A percentile compares a stretch with the other conserved stretches of the same genome.
Conservation (phyloP, 2,113 vertebrate genomes). For the Aleadryas rufinucha region DNA sequence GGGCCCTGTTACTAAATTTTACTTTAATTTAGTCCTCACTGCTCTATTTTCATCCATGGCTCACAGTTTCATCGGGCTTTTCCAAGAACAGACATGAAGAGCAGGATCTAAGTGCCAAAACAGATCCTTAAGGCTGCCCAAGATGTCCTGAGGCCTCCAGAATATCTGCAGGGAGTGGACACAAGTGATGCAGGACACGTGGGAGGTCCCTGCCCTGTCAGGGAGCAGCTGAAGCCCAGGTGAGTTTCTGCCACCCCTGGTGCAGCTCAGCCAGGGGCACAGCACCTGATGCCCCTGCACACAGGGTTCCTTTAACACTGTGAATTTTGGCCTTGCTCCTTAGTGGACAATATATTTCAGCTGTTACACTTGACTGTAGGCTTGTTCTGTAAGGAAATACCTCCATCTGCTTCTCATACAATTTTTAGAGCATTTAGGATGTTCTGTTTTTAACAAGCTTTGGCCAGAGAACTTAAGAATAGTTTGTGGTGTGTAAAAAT, state of each 20-base stretch:
- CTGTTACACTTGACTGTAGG: background rate
- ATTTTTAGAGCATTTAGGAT: background rate
- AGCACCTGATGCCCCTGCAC: background rate
- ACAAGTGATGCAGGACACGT: rapidly evolving
- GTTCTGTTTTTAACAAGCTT: constrained; percentile 10
- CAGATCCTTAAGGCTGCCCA: background rate
- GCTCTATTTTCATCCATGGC: background rate
- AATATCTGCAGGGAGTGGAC: background rate
- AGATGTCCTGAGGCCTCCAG: background rate
- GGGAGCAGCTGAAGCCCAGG: background rate
- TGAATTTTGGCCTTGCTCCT: background rate
- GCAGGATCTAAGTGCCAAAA: background rate
- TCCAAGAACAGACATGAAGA: background rate
- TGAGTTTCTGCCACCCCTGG: background rate
- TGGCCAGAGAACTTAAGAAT: background rate
- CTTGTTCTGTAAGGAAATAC: background rate
- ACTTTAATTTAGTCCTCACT: background rate
- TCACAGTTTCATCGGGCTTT: background rate
- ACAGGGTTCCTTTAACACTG: background rate
- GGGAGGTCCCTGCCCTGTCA: background rate
- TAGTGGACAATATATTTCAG: background rate
- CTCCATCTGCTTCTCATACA: background rate
- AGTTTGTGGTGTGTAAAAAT: background rate
- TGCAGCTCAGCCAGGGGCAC: background rate
- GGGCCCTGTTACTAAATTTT: background rate